Percentiles rank a stretch among this genome's conserved stretches.
Conservation (phyloP, 1,140 invertebrate genomes). For the Drosophila leontia region DNA sequence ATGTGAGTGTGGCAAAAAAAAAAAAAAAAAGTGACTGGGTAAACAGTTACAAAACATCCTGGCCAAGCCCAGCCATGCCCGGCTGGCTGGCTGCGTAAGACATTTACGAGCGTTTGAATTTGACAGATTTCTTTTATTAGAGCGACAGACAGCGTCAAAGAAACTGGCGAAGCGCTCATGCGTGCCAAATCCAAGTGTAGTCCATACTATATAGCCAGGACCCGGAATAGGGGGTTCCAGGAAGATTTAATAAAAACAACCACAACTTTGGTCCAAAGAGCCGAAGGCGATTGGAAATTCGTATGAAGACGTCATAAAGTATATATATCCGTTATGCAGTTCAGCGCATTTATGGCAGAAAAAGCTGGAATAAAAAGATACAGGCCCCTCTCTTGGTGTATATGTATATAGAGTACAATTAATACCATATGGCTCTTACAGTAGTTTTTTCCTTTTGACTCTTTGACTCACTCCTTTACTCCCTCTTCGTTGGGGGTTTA, state of each 20-base stretch:
- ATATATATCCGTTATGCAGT: conserved; percentile 42
- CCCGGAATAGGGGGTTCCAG: conserved; percentile 1
- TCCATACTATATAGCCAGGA: conserved; percentile 1
- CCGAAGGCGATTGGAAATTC: conserved; percentile 53
- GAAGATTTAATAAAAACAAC: conserved; percentile 74
- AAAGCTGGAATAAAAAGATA: conserved; percentile 20
- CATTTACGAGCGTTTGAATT: conserved; percentile 82
- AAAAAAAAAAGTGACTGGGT: conserved; percentile 32
- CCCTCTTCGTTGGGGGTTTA: neutral
- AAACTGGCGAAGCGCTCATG: conserved; percentile 58
- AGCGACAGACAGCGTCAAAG: conserved; percentile 69
- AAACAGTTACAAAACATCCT: conserved; percentile 71
- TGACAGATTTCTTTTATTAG: conserved; percentile 83
- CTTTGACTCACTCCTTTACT: neutral
- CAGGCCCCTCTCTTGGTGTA: neutral
- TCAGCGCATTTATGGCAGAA: conserved; percentile 49
- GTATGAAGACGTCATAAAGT: conserved; percentile 73
- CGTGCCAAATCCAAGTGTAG: conserved; percentile 55
- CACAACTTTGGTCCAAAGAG: conserved; percentile 44
- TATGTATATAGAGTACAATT: neutral
- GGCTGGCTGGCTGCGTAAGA: conserved; percentile 55
- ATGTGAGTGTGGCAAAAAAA: neutral
- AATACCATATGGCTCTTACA: neutral
- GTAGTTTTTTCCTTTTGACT: conserved; percentile 4
- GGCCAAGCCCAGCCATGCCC: conserved; percentile 1